Percentiles rank a stretch among this genome's conserved stretches.
Conservation (phyloP, 1,140 invertebrate genomes). For the Drosophila mayri region DNA sequence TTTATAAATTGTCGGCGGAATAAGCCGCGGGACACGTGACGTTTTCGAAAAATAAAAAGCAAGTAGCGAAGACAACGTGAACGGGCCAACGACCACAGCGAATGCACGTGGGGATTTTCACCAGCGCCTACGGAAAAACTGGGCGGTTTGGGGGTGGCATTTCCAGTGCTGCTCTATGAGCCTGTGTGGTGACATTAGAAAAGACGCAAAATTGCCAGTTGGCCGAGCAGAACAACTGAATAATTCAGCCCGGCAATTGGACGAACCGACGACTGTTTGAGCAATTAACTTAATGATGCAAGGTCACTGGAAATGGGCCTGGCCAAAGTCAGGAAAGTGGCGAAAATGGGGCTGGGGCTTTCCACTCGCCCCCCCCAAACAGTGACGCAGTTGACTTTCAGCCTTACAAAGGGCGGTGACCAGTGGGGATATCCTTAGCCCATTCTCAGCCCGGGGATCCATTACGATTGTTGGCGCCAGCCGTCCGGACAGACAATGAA, state of each 20-base stretch:
- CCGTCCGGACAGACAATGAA: conserved; percentile 53
- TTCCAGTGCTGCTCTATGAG: conserved; percentile 44
- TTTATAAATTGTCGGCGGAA: conserved; percentile 43
- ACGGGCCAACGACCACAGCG: conserved; percentile 53
- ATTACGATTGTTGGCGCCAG: conserved; percentile 74
- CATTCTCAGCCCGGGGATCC: conserved; percentile 37
- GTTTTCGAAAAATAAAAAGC: conserved; percentile 8
- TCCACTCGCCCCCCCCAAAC: conserved; percentile 22
- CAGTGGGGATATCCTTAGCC: conserved; percentile 12
- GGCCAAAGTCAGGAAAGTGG: conserved; percentile 12
- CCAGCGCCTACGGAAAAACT: conserved; percentile 19
- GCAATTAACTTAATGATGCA: conserved; percentile 82
- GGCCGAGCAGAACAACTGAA: conserved; percentile 64
- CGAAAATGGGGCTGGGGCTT: background rate
- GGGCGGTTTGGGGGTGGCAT: background rate
- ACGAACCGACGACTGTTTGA: conserved; percentile 54
- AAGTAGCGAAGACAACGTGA: conserved; percentile 58
- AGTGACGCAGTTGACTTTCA: conserved; percentile 75
- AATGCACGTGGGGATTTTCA: conserved; percentile 51
- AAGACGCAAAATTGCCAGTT: conserved; percentile 62
- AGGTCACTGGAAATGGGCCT: conserved; percentile 76
- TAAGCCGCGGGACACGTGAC: conserved; percentile 69
- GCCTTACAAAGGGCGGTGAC: conserved; percentile 36
- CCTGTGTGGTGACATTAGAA: conserved; percentile 53
- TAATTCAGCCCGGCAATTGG: conserved; percentile 79